phyloP scores from a whole-genome alignment of 2,888 invertebrate genomes.

The Drosophila sordidula region DNA sequence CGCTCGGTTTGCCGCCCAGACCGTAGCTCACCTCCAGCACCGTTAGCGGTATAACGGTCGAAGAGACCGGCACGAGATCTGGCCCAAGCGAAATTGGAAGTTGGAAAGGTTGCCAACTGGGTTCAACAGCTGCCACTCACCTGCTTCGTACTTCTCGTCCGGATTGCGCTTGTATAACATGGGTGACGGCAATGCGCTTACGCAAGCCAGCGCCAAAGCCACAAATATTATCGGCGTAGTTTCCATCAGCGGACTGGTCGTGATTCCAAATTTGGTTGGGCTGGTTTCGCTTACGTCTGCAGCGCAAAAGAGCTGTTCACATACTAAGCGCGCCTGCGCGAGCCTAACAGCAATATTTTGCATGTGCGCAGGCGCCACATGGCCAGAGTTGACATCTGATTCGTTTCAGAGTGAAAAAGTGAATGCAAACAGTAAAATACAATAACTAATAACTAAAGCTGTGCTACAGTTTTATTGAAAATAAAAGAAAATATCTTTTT shows the following conservation, averaged over 20 bases:
- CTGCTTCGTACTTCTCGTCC: slow-evolving; percentile 86
- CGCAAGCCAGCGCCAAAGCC: slow-evolving; percentile 47
- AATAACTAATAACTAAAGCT: too few species aligned
- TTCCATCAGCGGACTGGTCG: slow-evolving; percentile 30
- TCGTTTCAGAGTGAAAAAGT: background rate
- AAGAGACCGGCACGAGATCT: slow-evolving; percentile 89
- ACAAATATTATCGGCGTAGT: slow-evolving; percentile 40
- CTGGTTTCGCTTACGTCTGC: slow-evolving; percentile 37
- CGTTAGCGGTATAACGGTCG: slow-evolving; percentile 88
- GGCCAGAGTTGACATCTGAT: slow-evolving; percentile 2
- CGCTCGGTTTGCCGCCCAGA: slow-evolving; percentile 85
- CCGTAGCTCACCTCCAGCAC: slow-evolving; percentile 87
- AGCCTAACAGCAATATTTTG: slow-evolving; percentile 1
- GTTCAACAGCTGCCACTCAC: slow-evolving; percentile 68
- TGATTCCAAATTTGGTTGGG: slow-evolving; percentile 7
- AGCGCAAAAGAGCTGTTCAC: slow-evolving; percentile 19
- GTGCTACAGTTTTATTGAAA: background rate
- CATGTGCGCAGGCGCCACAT: slow-evolving; percentile 22
- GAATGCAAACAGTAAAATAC: background rate
- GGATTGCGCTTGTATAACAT: slow-evolving; percentile 86
- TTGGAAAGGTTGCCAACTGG: background rate
- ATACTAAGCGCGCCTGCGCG: slow-evolving; percentile 37
- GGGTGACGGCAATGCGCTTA: slow-evolving; percentile 81
- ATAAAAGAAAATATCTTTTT: background rate
- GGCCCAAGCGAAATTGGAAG: slow-evolving; percentile 16